phyloP scores from a whole-genome alignment of 2,113 vertebrate genomes.

The Rhinolophus sinicus region DNA sequence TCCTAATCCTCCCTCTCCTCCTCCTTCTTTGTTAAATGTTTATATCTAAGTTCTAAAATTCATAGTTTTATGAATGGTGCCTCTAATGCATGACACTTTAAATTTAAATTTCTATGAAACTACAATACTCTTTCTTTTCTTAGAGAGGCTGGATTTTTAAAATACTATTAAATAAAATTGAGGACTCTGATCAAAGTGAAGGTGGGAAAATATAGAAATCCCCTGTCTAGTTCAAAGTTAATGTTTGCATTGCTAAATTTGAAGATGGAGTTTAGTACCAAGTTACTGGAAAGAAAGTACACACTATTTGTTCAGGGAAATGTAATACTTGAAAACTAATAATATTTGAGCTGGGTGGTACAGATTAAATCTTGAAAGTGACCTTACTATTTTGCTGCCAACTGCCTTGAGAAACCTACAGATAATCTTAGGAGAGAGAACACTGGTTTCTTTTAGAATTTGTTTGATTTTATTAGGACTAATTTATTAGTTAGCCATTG shows the following conservation, averaged over 20 bases:
- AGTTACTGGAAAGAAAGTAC: conserved; percentile 83
- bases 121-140: conserved; percentile 42
- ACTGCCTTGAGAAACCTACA: not conserved
- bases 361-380: conserved; percentile 45
- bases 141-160: conserved; percentile 83
- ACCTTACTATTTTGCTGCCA: not conserved
- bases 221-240: conserved; percentile 84
- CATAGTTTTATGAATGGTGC: conserved; percentile 20
- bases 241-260: conserved; percentile 87
- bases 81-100: not conserved
- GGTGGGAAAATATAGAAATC: conserved; percentile 77
- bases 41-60: conserved; percentile 20
- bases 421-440: not conserved
- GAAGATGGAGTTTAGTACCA: conserved; percentile 88
- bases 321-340: conserved; percentile 26
- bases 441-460: not conserved
- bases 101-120: conserved; percentile 18
- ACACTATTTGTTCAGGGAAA: not conserved
- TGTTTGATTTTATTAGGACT: conserved; percentile 15
- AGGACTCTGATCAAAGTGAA: conserved; percentile 81
- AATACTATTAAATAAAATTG: conserved; percentile 84
- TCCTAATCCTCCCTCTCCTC: not conserved
- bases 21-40: not conserved
- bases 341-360: not conserved
- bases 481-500: conserved; percentile 10